A percentile compares a stretch with the other conserved stretches of the same genome.
Conservation (phyloP, 2,113 vertebrate genomes). For the Procavia capensis region DNA sequence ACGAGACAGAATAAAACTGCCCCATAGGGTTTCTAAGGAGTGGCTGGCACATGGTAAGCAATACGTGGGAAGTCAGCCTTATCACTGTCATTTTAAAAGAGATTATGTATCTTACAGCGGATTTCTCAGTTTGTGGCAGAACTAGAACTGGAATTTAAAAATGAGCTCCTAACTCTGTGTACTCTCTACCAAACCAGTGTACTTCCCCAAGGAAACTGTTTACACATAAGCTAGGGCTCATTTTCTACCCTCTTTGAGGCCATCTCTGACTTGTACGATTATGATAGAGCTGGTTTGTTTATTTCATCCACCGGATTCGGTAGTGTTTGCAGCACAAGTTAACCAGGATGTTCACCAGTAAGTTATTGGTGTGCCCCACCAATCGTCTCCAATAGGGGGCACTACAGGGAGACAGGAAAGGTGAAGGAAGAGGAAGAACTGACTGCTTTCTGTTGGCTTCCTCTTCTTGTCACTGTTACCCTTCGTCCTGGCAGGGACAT, state of each 20-base stretch:
- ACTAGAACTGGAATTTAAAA: not conserved
- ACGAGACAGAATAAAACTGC: no score
- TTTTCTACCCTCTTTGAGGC: not conserved
- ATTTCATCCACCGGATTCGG: not conserved
- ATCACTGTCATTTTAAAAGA: constrained; percentile 10
- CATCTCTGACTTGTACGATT: not conserved
- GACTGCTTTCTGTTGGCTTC: not conserved
- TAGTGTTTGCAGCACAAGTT: not conserved
- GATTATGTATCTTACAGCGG: not conserved
- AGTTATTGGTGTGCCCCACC: not conserved
- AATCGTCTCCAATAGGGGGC: not conserved
- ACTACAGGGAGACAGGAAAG: not conserved
- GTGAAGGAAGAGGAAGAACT: not conserved
- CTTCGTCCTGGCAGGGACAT: not conserved
- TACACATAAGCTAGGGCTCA: not conserved
- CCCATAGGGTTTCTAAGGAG: no score
- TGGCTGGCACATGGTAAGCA: not conserved
- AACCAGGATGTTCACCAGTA: not conserved
- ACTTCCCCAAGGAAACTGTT: not conserved
- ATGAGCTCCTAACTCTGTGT: not conserved
- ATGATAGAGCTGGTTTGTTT: not conserved
- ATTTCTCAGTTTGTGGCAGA: not conserved
- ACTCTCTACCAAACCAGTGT: not conserved
- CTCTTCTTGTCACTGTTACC: not conserved
- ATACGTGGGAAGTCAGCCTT: not conserved